Evolutionary conservation across 2,113 vertebrate species (phyloP).

Genomic region (Ia io): DNA sequence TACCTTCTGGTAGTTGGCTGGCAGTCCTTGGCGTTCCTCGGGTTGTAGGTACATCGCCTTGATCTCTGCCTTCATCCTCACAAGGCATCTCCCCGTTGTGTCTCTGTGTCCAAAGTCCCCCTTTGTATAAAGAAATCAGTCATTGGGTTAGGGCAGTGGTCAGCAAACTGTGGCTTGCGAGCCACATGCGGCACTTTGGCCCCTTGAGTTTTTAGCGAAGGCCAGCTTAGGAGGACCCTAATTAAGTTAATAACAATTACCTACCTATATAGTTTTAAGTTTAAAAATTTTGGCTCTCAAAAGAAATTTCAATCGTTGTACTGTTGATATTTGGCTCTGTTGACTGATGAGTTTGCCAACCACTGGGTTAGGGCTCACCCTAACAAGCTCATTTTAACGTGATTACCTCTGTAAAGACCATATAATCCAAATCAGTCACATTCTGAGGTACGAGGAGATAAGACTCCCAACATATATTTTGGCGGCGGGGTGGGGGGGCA

Average conservation of each 20-base stretch:
- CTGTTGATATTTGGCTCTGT: no score
- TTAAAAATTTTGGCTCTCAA: no score
- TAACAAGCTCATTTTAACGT: neutral
- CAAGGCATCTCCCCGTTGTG: neutral
- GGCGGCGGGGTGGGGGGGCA: no score
- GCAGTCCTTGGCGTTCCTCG: neutral
- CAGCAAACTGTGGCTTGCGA: no score
- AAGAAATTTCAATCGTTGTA: no score
- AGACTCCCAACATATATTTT: neutral
- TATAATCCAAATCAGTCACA: conserved; percentile 4
- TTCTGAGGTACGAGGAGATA: neutral
- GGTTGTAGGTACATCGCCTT: neutral
- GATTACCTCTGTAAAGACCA: neutral
- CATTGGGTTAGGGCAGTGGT: neutral
- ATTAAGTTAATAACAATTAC: no score
- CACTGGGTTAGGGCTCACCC: neutral
- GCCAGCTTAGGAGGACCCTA: no score
- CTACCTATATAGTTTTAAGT: no score
- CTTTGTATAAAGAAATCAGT: neutral
- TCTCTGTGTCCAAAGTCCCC: neutral
- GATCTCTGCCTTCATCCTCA: neutral
- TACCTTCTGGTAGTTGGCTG: neutral
- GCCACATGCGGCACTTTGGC: no score
- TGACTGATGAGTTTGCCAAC: no score
- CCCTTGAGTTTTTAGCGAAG: no score